A percentile compares a stretch with the other conserved stretches of the same genome.
phyloP scores from a whole-genome alignment of 2,113 vertebrate species.

The Labeo rohita region DNA sequence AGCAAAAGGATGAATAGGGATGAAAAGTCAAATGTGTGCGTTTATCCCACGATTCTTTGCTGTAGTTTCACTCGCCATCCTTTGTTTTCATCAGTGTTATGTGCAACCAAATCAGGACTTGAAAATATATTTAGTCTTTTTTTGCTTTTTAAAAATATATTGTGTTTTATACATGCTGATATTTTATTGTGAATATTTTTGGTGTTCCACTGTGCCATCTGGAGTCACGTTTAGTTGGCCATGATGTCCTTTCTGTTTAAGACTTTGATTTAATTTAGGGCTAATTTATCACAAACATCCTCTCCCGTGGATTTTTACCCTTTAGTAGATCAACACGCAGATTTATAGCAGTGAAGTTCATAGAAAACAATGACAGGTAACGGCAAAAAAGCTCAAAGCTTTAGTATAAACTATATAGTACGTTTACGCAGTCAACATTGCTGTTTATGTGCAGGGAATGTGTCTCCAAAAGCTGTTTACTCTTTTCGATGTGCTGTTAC shows the following conservation, averaged over 20 bases:
- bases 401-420: conserved; percentile 31
- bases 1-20: conserved; percentile 20
- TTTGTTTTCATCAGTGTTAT: conserved; percentile 81
- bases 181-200: conserved; percentile 15
- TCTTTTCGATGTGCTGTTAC: conserved; percentile 43
- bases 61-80: not conserved
- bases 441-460: conserved; percentile 41
- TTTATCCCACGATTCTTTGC: not conserved
- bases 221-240: not conserved
- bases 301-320: not conserved
- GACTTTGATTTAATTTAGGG: not conserved
- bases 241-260: not conserved
- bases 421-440: conserved; percentile 13
- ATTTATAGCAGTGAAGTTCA: not conserved
- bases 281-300: not conserved
- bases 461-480: conserved; percentile 40
- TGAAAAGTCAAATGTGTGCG: not conserved
- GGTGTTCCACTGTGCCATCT: conserved; percentile 20
- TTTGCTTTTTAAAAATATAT: conserved; percentile 60
- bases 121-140: conserved; percentile 72
- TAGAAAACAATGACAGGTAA: not conserved
- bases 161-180: conserved; percentile 58
- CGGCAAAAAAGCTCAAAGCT: conserved; percentile 5
- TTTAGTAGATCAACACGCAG: not conserved
- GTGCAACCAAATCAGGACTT: conserved; percentile 77